Conservation (phyloP, 2,113 vertebrate genomes). For the Gallinago jamesoni region DNA sequence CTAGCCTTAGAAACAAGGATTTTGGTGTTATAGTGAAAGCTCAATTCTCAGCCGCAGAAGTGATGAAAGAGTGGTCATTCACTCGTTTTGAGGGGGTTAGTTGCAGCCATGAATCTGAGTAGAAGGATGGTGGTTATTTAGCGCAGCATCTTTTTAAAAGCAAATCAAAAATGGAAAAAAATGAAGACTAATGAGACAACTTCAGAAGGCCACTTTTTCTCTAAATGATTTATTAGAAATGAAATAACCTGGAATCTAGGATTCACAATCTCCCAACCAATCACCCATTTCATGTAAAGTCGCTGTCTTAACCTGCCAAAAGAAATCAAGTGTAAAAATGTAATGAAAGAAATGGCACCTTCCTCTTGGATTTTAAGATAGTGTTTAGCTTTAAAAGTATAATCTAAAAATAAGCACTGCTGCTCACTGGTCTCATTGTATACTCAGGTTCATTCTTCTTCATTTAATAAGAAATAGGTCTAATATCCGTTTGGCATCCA, state of each 20-base stretch:
- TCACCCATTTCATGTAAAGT: slow-evolving; percentile 52
- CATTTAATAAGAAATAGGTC: slow-evolving; percentile 17
- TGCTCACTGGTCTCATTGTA: slow-evolving; percentile 32
- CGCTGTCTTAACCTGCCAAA: slow-evolving; percentile 59
- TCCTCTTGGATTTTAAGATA: slow-evolving; percentile 37
- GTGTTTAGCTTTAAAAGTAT: slow-evolving; percentile 48
- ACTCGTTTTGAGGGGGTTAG: neutral
- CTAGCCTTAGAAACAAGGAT: neutral
- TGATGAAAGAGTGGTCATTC: neutral
- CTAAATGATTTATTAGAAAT: slow-evolving; percentile 57
- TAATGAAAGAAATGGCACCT: slow-evolving; percentile 58
- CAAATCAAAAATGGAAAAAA: neutral
- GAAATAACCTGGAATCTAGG: slow-evolving; percentile 59
- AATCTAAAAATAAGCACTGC: slow-evolving; percentile 55
- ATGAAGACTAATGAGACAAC: slow-evolving; percentile 39
- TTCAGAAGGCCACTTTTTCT: slow-evolving; percentile 36
- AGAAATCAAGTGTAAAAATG: slow-evolving; percentile 62
- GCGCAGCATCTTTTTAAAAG: neutral
- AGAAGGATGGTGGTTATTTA: slow-evolving; percentile 16
- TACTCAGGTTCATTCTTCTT: slow-evolving; percentile 43
- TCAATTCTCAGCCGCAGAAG: neutral
- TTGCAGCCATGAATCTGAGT: neutral
- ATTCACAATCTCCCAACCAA: slow-evolving; percentile 50
- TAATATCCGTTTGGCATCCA: slow-evolving; percentile 15
- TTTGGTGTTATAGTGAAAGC: neutral